Evolutionary conservation across 1,140 invertebrate species (phyloP).

Genomic region (Oryctes rhinoceros): DNA sequence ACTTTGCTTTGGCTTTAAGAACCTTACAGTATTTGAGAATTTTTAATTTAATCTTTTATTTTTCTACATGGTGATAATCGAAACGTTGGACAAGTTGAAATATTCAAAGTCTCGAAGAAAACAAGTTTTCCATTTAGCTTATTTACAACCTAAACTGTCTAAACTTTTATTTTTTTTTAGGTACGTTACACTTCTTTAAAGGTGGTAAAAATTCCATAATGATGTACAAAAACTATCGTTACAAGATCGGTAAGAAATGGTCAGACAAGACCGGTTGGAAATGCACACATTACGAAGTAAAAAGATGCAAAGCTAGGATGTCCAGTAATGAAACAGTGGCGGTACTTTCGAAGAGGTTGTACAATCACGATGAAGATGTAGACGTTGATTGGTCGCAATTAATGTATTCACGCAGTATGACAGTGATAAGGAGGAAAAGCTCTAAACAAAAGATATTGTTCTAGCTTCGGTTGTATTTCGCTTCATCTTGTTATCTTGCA

Average conservation of each 20-base stretch:
- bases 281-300: neutral
- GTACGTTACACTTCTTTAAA: slow-evolving; percentile 21
- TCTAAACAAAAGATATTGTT: too few species aligned
- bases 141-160: neutral
- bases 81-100: too few species aligned
- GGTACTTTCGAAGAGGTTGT: neutral
- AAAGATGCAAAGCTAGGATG: neutral
- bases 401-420: neutral
- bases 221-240: neutral
- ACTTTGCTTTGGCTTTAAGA: too few species aligned
- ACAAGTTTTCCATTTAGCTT: too few species aligned
- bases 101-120: too few species aligned
- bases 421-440: neutral
- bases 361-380: neutral
- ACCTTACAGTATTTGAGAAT: too few species aligned
- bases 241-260: neutral
- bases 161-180: neutral
- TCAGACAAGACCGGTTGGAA: neutral
- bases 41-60: too few species aligned
- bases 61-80: too few species aligned
- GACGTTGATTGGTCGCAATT: neutral
- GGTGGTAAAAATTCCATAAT: neutral
- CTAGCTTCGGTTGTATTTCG: too few species aligned
- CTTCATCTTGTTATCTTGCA: too few species aligned
- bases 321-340: neutral